Base-by-base conservation (phyloP, 2,113 vertebrate species). In the Oncorhynchus tshawytscha region DNA sequence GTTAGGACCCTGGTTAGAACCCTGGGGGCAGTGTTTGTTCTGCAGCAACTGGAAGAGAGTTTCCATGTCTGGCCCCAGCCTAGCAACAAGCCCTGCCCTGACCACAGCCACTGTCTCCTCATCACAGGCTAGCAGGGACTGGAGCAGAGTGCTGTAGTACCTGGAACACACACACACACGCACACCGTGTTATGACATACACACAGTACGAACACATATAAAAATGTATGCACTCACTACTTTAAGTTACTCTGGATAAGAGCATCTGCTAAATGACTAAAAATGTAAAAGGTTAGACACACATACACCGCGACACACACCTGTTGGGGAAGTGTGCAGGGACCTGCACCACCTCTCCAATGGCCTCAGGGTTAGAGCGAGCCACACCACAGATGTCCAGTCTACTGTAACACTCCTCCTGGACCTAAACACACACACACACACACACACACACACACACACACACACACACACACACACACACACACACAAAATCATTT, bases 321-420 rank as follows among this genome's bases (percentile, higher is more conserved):
- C 96, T 94, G 94, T 99, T 99, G 20, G 97, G 96, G 86, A 97
- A 98, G 29, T 95, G 95, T 11, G 82, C 80, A 0, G 97, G 97
- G 4, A 98, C 94, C 89, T 98, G 96, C 25, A 98, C 93, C 0
- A 99, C 96, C 83, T 98, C 97, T 0, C 95, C 95, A 77, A 99
- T 95, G 73, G 96, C 95, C 16, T 96, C 94, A 0, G 96, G 94
- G 88, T 99, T 99, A 16, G 93, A 87, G 0, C 84, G 93, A 1
- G 96, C 97, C 2, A 97, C 92, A 2, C 90, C 89, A 22, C 97
- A 99, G 87, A 99, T 93, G 45, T 96, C 95, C 73, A 97, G 91
- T 24, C 95, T 97, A 88, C 87, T 94, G 88, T 96, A 99, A 78
- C 97, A 99, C 24, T 99, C 97, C 45, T 98, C 96, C 51, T 99